Conservation (phyloP, 2,797 vertebrate species). For the Rallus crepitans region DNA sequence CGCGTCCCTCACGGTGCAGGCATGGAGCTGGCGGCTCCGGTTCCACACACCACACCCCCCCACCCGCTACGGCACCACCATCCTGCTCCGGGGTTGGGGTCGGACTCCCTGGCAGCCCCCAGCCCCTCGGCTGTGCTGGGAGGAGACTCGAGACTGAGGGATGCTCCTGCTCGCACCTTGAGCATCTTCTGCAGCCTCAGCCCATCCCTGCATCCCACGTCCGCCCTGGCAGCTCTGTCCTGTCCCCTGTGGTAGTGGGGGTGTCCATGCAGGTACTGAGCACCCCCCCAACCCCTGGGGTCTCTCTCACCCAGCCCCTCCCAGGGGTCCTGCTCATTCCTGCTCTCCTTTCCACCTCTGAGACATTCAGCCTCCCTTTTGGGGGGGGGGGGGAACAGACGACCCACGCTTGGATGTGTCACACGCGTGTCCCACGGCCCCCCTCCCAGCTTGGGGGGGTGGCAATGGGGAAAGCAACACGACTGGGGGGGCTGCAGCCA, state of each 20-base stretch:
- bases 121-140: background rate
- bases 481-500: accelerated
- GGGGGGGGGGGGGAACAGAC: background rate
- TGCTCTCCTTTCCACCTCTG: background rate
- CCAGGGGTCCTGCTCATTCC: background rate
- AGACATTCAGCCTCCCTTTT: background rate
- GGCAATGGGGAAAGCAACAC: background rate
- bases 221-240: background rate
- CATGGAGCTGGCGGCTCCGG: accelerated
- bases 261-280: background rate
- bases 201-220: background rate
- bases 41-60: too few relatives aligned
- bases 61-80: background rate
- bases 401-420: background rate
- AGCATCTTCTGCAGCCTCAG: background rate
- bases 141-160: background rate
- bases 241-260: accelerated
- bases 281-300: background rate
- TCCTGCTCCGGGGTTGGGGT: background rate
- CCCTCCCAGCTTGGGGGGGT: too few relatives aligned
- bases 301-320: background rate
- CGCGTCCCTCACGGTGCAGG: background rate
- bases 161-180: background rate
- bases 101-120: background rate
- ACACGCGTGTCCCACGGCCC: background rate